Evolutionary conservation across 2,888 invertebrate genomes (phyloP).

Genomic region (Agrilus cyanescens): DNA sequence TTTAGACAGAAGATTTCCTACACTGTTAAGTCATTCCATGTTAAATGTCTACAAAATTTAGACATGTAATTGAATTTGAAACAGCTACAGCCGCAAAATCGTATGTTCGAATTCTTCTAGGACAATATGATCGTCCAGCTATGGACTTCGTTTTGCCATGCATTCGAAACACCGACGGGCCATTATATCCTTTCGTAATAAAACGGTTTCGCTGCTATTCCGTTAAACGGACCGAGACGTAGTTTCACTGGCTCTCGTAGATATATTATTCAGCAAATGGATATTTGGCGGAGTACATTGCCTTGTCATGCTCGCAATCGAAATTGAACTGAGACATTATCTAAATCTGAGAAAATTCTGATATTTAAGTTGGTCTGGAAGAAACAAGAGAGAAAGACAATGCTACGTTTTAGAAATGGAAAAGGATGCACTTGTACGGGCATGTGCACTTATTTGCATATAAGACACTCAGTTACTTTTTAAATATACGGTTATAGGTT

Average conservation of each 20-base stretch:
- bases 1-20: no score
- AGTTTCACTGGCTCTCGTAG: conserved; percentile 23
- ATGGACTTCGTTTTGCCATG: no score
- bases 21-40: no score
- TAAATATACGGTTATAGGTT: conserved; percentile 27
- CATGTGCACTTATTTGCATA: conserved; percentile 27
- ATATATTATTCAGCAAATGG: conserved; percentile 32
- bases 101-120: no score
- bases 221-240: conserved; percentile 4
- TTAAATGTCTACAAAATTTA: no score
- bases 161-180: no score
- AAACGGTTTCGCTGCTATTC: no score
- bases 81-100: no score
- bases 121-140: no score
- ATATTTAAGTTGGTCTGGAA: conserved; percentile 9
- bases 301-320: conserved; percentile 32
- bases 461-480: conserved; percentile 26
- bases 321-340: conserved; percentile 26
- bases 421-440: conserved; percentile 12
- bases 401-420: conserved; percentile 2
- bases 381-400: conserved; percentile 4
- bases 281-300: conserved; percentile 32
- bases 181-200: no score
- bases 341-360: conserved; percentile 20
- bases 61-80: no score